phyloP scores from a whole-genome alignment of 1,140 invertebrate genomes.

The Callitettix versicolor region DNA sequence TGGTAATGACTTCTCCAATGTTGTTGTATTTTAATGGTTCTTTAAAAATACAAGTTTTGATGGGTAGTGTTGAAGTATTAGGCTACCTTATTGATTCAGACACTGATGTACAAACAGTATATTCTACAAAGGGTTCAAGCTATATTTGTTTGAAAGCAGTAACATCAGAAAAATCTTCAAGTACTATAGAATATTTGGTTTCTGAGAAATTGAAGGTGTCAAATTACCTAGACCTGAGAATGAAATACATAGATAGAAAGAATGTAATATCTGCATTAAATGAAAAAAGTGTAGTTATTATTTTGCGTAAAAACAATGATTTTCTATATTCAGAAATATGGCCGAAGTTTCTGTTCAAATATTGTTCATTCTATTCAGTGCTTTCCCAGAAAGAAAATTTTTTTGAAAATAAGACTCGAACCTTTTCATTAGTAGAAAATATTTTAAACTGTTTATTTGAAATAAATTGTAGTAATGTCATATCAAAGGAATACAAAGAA shows the following conservation, averaged over 20 bases:
- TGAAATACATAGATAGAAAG: not conserved
- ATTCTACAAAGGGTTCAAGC: conserved; percentile 3
- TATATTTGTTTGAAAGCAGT: conserved; percentile 2
- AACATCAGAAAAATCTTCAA: not conserved
- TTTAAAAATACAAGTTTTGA: conserved; percentile 1
- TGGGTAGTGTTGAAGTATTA: conserved; percentile 8
- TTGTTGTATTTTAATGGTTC: conserved; percentile 2
- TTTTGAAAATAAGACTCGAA: not conserved
- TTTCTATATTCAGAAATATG: conserved; percentile 2
- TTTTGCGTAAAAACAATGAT: not conserved
- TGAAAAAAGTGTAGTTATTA: not conserved
- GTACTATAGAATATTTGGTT: not conserved
- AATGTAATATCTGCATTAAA: not conserved
- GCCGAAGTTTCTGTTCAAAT: conserved; percentile 7
- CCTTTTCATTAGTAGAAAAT: not conserved
- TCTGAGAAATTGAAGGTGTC: not conserved
- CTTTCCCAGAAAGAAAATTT: not conserved
- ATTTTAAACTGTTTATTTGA: conserved; percentile 1
- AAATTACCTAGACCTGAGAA: not conserved
- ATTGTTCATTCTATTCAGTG: not conserved
- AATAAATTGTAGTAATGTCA: not conserved
- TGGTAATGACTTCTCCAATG: not conserved
- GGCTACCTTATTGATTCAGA: not conserved
- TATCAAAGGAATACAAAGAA: not conserved
- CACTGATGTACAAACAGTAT: not conserved